A percentile compares a stretch with the other conserved stretches of the same genome.
These are phyloP conservation scores for Caenorhabditis inopinata DNA, from an alignment of 1,140 invertebrate species.

Conservation along the genomic window DNA sequence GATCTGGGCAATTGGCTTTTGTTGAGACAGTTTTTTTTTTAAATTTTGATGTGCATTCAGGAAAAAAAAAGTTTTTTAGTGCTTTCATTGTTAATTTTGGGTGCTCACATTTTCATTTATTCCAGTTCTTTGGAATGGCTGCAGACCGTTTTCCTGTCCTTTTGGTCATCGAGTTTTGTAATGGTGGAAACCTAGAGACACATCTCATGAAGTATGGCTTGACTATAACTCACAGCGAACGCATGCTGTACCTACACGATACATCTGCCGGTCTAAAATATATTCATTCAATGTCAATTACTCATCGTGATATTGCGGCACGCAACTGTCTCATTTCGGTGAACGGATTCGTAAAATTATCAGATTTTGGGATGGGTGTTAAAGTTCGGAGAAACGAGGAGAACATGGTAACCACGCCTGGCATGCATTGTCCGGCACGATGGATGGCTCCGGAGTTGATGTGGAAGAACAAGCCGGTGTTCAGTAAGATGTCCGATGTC, in stretches of 20 bases:
- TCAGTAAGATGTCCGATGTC: not conserved
- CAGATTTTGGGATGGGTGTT: not conserved
- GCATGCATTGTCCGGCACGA: not conserved
- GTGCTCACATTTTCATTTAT: too few species aligned
- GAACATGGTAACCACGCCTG: too few species aligned
- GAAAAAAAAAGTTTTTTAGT: too few species aligned
- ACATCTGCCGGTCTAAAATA: not conserved
- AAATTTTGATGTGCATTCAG: too few species aligned
- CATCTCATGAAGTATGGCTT: not conserved
- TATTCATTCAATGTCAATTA: not conserved
- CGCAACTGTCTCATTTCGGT: not conserved
- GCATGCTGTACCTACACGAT: not conserved
- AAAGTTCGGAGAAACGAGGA: not conserved
- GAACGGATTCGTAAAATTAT: not conserved
- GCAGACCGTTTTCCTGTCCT: not conserved
- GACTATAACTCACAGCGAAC: not conserved
- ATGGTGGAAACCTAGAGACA: not conserved
- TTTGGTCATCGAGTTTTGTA: not conserved
- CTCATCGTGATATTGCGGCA: slow-evolving; percentile 6
- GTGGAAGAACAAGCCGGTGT: not conserved
- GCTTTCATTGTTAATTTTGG: too few species aligned
- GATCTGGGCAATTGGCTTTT: too few species aligned
- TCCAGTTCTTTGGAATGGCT: not conserved
- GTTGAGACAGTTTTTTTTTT: too few species aligned
- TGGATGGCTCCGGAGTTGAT: not conserved